Conservation (phyloP, 2,797 vertebrate species). For the Acanthurus tractus region DNA sequence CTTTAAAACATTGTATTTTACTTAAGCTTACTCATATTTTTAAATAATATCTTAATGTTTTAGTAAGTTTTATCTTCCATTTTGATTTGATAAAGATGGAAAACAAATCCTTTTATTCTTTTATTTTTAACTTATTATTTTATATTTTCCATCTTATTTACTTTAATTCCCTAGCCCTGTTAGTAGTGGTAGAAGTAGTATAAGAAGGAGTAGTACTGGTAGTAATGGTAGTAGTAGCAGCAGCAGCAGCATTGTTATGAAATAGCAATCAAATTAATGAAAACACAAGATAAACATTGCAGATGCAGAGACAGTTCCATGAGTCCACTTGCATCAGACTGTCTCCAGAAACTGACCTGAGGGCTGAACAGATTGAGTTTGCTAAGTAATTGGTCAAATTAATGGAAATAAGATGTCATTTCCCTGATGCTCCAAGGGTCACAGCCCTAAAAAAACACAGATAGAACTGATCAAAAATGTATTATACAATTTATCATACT, state of each 20-base stretch:
- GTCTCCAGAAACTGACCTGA: conserved; percentile 37
- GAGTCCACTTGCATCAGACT: conserved; percentile 21
- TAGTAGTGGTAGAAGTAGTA: too few relatives aligned
- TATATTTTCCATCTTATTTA: too few relatives aligned
- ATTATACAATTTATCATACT: conserved; percentile 48
- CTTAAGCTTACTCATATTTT: too few relatives aligned
- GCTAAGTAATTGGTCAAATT: conserved; percentile 57
- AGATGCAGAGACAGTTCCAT: conserved; percentile 15
- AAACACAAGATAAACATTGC: background rate
- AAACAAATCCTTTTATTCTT: too few relatives aligned
- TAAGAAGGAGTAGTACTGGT: too few relatives aligned
- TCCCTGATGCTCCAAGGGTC: conserved; percentile 43
- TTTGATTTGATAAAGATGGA: too few relatives aligned
- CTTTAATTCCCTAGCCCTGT: too few relatives aligned
- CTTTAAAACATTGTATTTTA: too few relatives aligned
- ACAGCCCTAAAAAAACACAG: conserved; percentile 27
- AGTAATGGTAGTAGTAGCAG: too few relatives aligned
- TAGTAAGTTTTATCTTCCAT: too few relatives aligned
- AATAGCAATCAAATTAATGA: background rate
- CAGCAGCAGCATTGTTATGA: background rate
- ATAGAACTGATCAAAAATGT: conserved; percentile 45
- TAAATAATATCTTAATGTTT: too few relatives aligned
- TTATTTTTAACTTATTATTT: too few relatives aligned
- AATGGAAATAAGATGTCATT: conserved; percentile 60
- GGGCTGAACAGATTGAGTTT: conserved; percentile 41